Base-by-base conservation (phyloP, 2,797 vertebrate species). In the Eospalax fontanierii region DNA sequence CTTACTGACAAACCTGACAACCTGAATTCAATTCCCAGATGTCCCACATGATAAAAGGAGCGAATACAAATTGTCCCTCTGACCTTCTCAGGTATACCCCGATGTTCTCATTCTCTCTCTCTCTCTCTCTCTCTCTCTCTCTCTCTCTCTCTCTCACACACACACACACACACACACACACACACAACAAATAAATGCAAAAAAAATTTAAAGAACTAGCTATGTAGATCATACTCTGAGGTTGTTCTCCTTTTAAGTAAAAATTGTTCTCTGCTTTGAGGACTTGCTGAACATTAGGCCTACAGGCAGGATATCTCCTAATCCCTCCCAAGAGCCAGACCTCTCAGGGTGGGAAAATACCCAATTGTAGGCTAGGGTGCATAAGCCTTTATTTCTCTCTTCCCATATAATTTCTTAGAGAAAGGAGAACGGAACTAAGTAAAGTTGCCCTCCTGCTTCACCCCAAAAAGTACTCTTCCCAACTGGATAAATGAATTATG, bases 401-500 rank as follows among this genome's bases (percentile, higher is more conserved):
- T 70, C 76, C 28, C 59, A 40, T 46, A 54, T 22, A 78, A 82
- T 24, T 87, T 68, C 82, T 87, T 21, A 79, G 33, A 84, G 71
- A 83, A 89, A 35, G 6, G 12, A 73, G 21, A 90, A 35, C 65
- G 35, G 38, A 50, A 85, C 70, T 94, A 70, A 84, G 46, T 71
- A 63, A 86, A 59, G n/a, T 73, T 85, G 68, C 59, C 68, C 22
- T 89, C 43, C n/a, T 14, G 50, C 18, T 79, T 87, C 85, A 87
- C 71, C n/a, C 9, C 10, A 6, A 86, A 90, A 92, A n/a, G n/a
- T 68, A 73, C 35, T 75, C 84, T 87, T 70, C 68, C 50, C 65
- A 91, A 78, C 21, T 28, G 50, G 68, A 54, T 91, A 93, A 68
- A 87, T 83, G 87, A 94, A 68, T 50, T 68, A 89, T 18, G n/a